These are phyloP conservation scores for Dasysyrphus albostriatus DNA, from an alignment of 2,888 invertebrate species.

Conservation along the genomic window DNA sequence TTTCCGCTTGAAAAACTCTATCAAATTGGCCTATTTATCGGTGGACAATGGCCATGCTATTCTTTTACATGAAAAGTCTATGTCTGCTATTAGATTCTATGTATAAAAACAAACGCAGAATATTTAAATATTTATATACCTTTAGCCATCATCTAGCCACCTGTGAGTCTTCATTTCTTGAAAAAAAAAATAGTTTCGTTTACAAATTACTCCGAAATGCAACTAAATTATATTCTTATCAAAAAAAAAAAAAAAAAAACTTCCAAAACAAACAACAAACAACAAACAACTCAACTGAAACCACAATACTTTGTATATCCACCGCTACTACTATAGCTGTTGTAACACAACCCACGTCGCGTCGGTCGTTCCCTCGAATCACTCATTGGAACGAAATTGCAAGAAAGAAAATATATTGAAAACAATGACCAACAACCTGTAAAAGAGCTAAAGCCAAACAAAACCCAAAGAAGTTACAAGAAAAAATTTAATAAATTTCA, in stretches of 20 bases:
- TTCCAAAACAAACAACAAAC: slow-evolving; percentile 16
- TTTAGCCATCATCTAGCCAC: background rate
- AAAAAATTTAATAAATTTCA: slow-evolving; percentile 24
- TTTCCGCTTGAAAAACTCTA: no score
- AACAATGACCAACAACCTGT: slow-evolving; percentile 65
- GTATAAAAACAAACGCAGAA: no score
- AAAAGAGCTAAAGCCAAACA: slow-evolving; percentile 28
- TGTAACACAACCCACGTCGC: slow-evolving; percentile 41
- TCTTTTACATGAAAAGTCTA: no score
- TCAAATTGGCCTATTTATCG: no score
- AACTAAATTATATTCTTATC: background rate
- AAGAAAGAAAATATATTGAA: slow-evolving; percentile 30
- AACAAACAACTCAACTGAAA: background rate
- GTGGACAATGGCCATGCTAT: no score
- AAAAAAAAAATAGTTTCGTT: slow-evolving; percentile 7
- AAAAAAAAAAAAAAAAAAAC: background rate
- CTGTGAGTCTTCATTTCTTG: background rate
- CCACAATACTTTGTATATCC: slow-evolving; percentile 13
- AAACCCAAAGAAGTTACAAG: slow-evolving; percentile 12
- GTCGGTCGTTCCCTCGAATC: slow-evolving; percentile 48
- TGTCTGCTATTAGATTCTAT: no score
- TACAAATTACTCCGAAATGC: background rate
- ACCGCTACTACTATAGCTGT: background rate
- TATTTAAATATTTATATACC: no score
- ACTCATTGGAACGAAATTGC: slow-evolving; percentile 46